These are phyloP conservation scores for Schizothorax lantsangensis DNA, from an alignment of 2,797 vertebrate genomes.

Conservation along the genomic window DNA sequence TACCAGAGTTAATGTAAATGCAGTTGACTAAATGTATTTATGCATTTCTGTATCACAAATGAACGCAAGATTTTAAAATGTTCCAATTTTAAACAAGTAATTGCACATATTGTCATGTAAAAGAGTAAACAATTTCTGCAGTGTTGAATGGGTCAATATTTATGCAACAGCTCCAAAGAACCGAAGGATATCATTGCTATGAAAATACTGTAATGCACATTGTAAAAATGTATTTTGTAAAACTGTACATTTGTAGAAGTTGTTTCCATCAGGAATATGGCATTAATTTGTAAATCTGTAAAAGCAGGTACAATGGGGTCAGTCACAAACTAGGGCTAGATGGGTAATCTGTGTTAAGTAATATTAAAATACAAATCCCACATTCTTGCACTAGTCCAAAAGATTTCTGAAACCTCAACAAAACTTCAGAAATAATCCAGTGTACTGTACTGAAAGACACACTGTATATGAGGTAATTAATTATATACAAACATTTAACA, in stretches of 20 bases:
- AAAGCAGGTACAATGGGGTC: neutral
- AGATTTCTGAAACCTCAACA: slow-evolving; percentile 9
- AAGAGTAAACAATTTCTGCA: neutral
- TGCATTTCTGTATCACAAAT: neutral
- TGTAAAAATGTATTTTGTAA: neutral
- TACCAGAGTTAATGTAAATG: neutral
- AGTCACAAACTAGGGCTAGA: neutral
- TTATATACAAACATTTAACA: neutral
- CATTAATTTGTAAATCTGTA: neutral
- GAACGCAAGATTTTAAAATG: neutral
- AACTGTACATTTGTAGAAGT: neutral
- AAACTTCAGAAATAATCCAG: neutral
- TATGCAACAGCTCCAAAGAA: neutral
- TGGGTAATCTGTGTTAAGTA: slow-evolving; percentile 27
- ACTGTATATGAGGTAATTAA: neutral
- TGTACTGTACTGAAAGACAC: neutral
- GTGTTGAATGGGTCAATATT: neutral
- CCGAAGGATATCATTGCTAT: neutral
- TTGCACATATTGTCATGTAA: neutral
- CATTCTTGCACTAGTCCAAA: slow-evolving; percentile 20
- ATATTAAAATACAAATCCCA: slow-evolving; percentile 25
- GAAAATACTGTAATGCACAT: neutral
- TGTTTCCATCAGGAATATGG: neutral
- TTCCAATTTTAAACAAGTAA: neutral
- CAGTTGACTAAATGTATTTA: neutral